phyloP scores from a whole-genome alignment of 2,888 invertebrate species.

The Ichneumoninae sp. region DNA sequence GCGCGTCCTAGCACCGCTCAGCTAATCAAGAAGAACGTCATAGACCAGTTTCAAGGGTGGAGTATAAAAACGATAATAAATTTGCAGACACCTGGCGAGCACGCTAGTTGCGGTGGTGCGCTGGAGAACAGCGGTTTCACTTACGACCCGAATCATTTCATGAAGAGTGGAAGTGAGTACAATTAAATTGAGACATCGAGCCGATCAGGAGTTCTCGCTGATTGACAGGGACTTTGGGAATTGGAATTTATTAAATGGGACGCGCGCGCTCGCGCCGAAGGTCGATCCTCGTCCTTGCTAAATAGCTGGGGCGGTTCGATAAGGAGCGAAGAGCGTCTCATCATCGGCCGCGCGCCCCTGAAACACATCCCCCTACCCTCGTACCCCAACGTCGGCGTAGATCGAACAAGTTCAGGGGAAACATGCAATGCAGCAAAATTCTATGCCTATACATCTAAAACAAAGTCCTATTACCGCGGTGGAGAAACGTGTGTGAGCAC shows the following conservation, averaged over 20 bases:
- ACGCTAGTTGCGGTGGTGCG: slow-evolving; percentile 93
- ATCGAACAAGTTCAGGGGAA: slow-evolving; percentile 77
- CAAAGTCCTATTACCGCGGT: slow-evolving; percentile 64
- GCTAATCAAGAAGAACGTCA: slow-evolving; percentile 90
- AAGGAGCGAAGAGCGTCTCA: slow-evolving; percentile 57
- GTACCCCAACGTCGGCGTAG: slow-evolving; percentile 56
- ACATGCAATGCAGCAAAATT: slow-evolving; percentile 80
- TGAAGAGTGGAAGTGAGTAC: slow-evolving; percentile 93
- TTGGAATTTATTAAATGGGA: slow-evolving; percentile 1
- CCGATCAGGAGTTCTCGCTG: neutral
- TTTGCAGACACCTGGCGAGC: slow-evolving; percentile 93
- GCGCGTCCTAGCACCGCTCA: slow-evolving; percentile 91
- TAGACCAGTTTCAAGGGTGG: slow-evolving; percentile 92
- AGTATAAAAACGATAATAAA: slow-evolving; percentile 94
- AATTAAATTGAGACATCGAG: neutral
- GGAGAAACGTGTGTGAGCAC: slow-evolving; percentile 58
- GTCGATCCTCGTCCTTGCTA: slow-evolving; percentile 61
- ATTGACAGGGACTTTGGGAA: neutral
- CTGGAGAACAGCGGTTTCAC: slow-evolving; percentile 92
- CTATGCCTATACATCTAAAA: slow-evolving; percentile 70
- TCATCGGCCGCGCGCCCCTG: slow-evolving; percentile 47
- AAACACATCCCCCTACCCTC: slow-evolving; percentile 46
- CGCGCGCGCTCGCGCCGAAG: slow-evolving; percentile 38
- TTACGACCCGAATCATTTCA: slow-evolving; percentile 93
- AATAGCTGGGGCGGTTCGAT: slow-evolving; percentile 58